Evolutionary conservation across 2,797 vertebrate species (phyloP).

Genomic region (Neosalanx taihuensis): DNA sequence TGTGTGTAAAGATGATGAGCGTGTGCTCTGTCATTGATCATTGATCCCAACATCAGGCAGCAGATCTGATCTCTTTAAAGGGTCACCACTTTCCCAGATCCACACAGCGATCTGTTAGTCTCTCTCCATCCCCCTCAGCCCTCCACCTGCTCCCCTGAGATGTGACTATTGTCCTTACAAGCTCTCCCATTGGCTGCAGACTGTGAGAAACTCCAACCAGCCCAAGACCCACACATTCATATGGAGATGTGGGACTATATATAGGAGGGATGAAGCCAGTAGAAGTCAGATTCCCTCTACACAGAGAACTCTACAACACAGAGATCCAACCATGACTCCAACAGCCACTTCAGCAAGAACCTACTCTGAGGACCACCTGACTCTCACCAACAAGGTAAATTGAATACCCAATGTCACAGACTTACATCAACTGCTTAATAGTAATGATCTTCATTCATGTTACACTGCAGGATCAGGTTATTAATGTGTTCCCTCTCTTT

Average conservation of each 20-base stretch:
- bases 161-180: conserved; percentile 28
- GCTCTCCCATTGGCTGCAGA: conserved; percentile 78
- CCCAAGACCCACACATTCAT: conserved; percentile 79
- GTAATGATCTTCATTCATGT: background rate
- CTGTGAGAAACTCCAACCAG: conserved; percentile 81
- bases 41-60: conserved; percentile 32
- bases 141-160: conserved; percentile 39
- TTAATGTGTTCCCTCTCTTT: conserved; percentile 33
- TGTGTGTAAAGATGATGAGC: conserved; percentile 15
- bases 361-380: conserved; percentile 58
- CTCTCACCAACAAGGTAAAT: conserved; percentile 70
- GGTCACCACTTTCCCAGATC: conserved; percentile 49
- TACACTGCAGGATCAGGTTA: conserved; percentile 15
- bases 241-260: conserved; percentile 78
- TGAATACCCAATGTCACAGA: conserved; percentile 3
- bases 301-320: conserved; percentile 61
- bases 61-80: conserved; percentile 31
- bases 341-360: conserved; percentile 55
- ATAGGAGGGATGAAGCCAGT: conserved; percentile 62
- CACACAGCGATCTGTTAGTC: conserved; percentile 23
- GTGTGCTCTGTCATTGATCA: conserved; percentile 27
- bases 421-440: background rate
- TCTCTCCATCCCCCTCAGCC: conserved; percentile 18
- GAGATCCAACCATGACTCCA: conserved; percentile 73
- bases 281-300: conserved; percentile 54